Base-by-base conservation (phyloP, 2,113 vertebrate species). In the Sinocyclocheilus anophthalmus region DNA sequence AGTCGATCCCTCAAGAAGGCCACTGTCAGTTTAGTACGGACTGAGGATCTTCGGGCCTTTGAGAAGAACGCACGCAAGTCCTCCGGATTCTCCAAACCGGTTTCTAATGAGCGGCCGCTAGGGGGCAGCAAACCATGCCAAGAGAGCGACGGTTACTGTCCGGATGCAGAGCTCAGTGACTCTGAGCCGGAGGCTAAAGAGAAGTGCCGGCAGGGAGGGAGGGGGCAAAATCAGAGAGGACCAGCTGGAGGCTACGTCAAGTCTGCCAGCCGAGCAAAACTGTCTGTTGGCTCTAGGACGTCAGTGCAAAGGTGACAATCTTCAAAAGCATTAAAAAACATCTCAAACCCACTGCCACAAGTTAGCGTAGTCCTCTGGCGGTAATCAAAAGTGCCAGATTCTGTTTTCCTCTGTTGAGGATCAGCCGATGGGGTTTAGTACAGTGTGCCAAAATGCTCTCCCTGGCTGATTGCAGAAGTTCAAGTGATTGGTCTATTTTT, bases 101-200 rank as follows among this genome's bases (percentile, higher is more conserved):
- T 92, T 0, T 87, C 94, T 1, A 95, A 22, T 4, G 88, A 96
- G 55, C 91, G 93, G 76, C 91, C 92, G n/a, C 87, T 90, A 37
- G 94, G 93, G 80, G 92, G 92, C 84, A 90, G 85, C 26, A 92
- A 93, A 85, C 90, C 95, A 0, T 96, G 96, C 92, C 97, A 97
- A 90, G 98, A 99, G 90, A 98, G 96, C 0, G 98, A 99, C 2
- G 98, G 98, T 1, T 99, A 99, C 92, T 99, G 97, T 88, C 98
- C 98, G 0, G 98, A 99, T 91, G 91, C 98, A 85, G 98, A 99
- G 91, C 95, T 97, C 45, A 99, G 98, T 88, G 98, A 99, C 94
- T 99, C 98, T 0, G 98, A 99, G 90, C 94, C 96, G 0, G 97
- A 99, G 90, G 94, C 96, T 42, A 97, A 96, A 89, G 96, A 95